Percentiles rank a stretch among this genome's conserved stretches.
Evolutionary conservation across 2,113 vertebrate species (phyloP).

Genomic region (Otolemur garnettii): DNA sequence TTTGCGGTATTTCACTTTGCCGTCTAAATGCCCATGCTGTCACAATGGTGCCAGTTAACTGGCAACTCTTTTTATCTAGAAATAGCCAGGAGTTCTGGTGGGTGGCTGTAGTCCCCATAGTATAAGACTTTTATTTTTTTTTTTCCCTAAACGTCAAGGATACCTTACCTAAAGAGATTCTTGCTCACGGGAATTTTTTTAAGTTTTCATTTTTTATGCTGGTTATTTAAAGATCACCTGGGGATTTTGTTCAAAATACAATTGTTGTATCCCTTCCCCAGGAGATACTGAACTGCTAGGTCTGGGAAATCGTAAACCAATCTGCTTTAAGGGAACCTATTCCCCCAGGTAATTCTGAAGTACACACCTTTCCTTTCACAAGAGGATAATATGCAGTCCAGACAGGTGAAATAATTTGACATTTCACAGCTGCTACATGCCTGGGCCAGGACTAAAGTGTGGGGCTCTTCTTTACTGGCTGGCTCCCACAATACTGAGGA

Average conservation of each 20-base stretch:
- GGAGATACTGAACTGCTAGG: background rate
- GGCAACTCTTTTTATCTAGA: background rate
- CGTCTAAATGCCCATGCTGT: background rate
- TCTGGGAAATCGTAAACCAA: background rate
- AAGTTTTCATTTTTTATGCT: background rate
- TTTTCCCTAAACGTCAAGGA: background rate
- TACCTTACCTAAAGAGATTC: background rate
- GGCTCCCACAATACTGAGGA: background rate
- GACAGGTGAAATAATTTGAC: background rate
- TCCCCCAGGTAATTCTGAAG: background rate
- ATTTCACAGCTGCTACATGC: background rate
- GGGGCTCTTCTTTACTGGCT: background rate
- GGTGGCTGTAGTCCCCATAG: background rate
- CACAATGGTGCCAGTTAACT: background rate
- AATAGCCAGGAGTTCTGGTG: too few species aligned
- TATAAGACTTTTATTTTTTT: background rate
- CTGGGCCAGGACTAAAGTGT: background rate
- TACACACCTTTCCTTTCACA: background rate
- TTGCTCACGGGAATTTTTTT: background rate
- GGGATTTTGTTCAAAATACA: background rate
- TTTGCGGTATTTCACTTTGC: background rate
- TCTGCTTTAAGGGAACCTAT: background rate
- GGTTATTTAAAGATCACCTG: background rate
- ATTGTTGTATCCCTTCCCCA: background rate
- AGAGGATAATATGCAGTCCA: background rate